Evolutionary conservation across 2,888 invertebrate species (phyloP).

Genomic region (Patella ulyssiponensis): DNA sequence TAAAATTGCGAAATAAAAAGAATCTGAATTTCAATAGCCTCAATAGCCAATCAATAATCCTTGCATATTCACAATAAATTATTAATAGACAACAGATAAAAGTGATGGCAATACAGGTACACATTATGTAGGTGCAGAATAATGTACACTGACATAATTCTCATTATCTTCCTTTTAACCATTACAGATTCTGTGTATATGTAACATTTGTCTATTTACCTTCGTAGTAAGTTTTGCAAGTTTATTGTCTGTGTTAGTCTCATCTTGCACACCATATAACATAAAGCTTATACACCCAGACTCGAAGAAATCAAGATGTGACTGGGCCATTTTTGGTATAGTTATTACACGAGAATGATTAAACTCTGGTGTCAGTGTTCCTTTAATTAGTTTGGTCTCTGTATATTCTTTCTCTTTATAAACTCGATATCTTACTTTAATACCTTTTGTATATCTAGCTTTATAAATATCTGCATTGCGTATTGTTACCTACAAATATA

Average conservation of each 20-base stretch:
- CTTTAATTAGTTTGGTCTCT: slow-evolving; percentile 62
- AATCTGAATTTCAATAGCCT: too few relatives aligned
- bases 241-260: slow-evolving; percentile 61
- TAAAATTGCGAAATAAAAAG: too few relatives aligned
- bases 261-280: slow-evolving; percentile 71
- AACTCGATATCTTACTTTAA: slow-evolving; percentile 65
- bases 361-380: slow-evolving; percentile 65
- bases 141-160: too few relatives aligned
- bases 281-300: slow-evolving; percentile 69
- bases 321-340: slow-evolving; percentile 60
- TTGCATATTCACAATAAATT: too few relatives aligned
- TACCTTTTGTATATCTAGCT: slow-evolving; percentile 66
- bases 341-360: slow-evolving; percentile 65
- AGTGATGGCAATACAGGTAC: too few relatives aligned
- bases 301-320: slow-evolving; percentile 71
- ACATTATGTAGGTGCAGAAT: too few relatives aligned
- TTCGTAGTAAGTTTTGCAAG: slow-evolving; percentile 69
- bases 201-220: slow-evolving; percentile 44
- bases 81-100: too few relatives aligned
- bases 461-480: slow-evolving; percentile 64
- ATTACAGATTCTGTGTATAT: too few relatives aligned
- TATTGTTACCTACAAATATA: slow-evolving; percentile 57
- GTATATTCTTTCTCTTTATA: slow-evolving; percentile 61
- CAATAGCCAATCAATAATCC: too few relatives aligned
- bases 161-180: too few relatives aligned